These are phyloP conservation scores for Nycticebus coucang DNA, from an alignment of 2,113 vertebrate species.

Conservation along the genomic window DNA sequence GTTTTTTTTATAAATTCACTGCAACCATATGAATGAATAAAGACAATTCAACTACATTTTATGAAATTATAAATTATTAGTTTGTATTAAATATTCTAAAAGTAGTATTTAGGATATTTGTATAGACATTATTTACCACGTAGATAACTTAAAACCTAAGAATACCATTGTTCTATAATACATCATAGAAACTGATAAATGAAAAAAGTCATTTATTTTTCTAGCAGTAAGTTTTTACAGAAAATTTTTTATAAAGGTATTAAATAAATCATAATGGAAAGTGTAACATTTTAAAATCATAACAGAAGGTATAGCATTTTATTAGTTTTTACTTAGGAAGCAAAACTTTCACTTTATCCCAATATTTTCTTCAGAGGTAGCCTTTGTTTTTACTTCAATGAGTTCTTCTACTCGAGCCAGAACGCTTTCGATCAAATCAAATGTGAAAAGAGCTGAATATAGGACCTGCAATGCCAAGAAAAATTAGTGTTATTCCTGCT, in stretches of 20 bases:
- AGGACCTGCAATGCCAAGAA: slow-evolving; percentile 89
- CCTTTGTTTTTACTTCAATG: slow-evolving; percentile 89
- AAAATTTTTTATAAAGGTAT: slow-evolving; percentile 10
- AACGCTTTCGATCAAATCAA: slow-evolving; percentile 97
- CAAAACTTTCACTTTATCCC: slow-evolving; percentile 78
- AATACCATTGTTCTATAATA: background rate
- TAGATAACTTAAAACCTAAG: slow-evolving; percentile 27
- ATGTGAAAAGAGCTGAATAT: slow-evolving; percentile 94
- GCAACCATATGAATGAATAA: background rate
- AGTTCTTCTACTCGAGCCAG: slow-evolving; percentile 94
- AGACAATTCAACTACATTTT: slow-evolving; percentile 33
- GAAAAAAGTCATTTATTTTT: slow-evolving; percentile 59
- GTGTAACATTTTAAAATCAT: slow-evolving; percentile 40
- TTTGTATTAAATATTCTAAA: slow-evolving; percentile 45
- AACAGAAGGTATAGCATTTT: slow-evolving; percentile 42
- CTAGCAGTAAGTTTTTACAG: slow-evolving; percentile 36
- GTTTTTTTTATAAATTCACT: slow-evolving; percentile 24
- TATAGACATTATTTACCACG: slow-evolving; percentile 23
- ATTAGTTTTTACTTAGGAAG: slow-evolving; percentile 64
- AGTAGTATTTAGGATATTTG: slow-evolving; percentile 34
- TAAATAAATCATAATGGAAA: slow-evolving; percentile 58
- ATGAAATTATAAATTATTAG: slow-evolving; percentile 31
- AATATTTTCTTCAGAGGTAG: slow-evolving; percentile 82
- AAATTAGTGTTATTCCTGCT: slow-evolving; percentile 73
- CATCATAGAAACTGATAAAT: slow-evolving; percentile 20